Evolutionary conservation across 2,113 vertebrate genomes (phyloP).

Genomic region (Nesospiza acunhae): DNA sequence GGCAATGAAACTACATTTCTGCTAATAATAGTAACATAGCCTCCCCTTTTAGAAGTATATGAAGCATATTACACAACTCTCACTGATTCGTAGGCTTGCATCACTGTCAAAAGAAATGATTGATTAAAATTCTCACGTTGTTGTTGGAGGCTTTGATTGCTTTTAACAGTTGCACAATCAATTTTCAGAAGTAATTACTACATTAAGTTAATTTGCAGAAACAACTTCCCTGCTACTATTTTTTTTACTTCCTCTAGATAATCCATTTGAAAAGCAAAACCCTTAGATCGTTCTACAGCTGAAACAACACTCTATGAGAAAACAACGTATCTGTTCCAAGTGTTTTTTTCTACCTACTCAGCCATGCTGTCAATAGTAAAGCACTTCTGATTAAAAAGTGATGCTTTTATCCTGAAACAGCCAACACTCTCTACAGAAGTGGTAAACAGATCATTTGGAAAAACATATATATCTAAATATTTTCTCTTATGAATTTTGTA

Average conservation of each 20-base stretch:
- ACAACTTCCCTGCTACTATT: neutral
- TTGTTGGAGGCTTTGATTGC: neutral
- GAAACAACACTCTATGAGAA: neutral
- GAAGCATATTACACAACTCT: slow-evolving; percentile 16
- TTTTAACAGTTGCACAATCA: neutral
- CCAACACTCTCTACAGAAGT: neutral
- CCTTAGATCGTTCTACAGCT: neutral
- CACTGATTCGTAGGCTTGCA: slow-evolving; percentile 19
- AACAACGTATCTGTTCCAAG: neutral
- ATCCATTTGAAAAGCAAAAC: neutral
- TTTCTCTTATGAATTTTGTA: neutral
- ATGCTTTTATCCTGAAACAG: neutral
- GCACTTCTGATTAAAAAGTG: neutral
- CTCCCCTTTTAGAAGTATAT: slow-evolving; percentile 36
- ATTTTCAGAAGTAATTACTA: neutral
- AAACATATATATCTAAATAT: neutral
- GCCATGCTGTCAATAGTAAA: neutral
- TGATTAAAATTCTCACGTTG: neutral
- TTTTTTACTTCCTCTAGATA: neutral
- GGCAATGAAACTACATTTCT: neutral
- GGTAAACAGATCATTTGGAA: neutral
- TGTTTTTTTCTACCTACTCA: neutral
- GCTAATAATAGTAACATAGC: slow-evolving; percentile 32
- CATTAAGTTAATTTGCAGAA: neutral
- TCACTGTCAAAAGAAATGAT: slow-evolving; percentile 42